These are phyloP conservation scores for Amphipyra berbera DNA, from an alignment of 2,888 invertebrate species.

Conservation along the genomic window DNA sequence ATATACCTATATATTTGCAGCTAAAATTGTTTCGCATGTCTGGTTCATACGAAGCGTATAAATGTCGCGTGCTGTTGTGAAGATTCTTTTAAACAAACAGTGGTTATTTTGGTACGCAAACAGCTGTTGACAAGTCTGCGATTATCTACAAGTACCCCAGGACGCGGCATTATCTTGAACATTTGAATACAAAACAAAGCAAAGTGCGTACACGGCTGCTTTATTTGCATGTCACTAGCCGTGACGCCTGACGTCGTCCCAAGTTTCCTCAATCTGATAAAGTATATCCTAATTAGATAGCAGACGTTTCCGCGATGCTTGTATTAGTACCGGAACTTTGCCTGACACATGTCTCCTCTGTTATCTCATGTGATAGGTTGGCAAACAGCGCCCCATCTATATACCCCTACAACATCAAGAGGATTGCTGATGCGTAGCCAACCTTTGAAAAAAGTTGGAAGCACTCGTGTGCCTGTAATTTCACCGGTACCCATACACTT, in stretches of 20 bases:
- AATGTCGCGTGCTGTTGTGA: neutral
- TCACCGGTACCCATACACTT: too few species aligned
- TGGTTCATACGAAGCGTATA: neutral
- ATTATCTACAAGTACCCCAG: neutral
- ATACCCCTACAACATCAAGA: too few species aligned
- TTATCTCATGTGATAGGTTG: neutral
- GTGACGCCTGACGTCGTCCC: neutral
- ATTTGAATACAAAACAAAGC: neutral
- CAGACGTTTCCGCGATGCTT: neutral
- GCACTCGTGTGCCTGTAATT: too few species aligned
- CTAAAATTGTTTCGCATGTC: neutral
- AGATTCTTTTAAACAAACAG: neutral
- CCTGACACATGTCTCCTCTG: neutral
- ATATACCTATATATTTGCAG: neutral
- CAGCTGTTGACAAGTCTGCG: neutral
- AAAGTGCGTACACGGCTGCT: neutral
- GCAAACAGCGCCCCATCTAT: neutral
- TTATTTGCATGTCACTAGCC: neutral
- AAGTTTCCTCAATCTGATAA: constrained; percentile 5
- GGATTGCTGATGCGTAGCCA: too few species aligned
- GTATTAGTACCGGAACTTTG: neutral
- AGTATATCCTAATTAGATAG: constrained; percentile 4
- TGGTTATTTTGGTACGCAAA: neutral
- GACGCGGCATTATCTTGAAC: neutral
- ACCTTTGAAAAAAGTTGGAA: too few species aligned